Percentiles rank a stretch among this genome's conserved stretches.
Evolutionary conservation across 2,113 vertebrate genomes (phyloP).

Genomic region (Pedionomus torquatus): DNA sequence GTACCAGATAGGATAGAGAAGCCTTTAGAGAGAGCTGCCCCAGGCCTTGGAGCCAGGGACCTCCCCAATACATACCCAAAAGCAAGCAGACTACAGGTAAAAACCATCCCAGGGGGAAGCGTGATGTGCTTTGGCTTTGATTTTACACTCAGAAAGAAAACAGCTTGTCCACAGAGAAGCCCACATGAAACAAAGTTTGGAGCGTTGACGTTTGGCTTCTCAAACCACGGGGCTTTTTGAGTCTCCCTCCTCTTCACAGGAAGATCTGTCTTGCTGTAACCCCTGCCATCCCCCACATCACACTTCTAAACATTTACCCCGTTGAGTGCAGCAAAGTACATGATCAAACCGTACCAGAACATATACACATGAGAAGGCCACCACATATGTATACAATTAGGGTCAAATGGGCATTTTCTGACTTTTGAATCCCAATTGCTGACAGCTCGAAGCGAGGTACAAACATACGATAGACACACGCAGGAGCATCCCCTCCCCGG

Average conservation of each 20-base stretch:
- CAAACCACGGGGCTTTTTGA: neutral
- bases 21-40: neutral
- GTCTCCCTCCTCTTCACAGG: neutral
- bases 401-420: neutral
- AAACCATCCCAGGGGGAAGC: neutral
- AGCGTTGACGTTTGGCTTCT: neutral
- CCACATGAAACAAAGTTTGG: neutral
- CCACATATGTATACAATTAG: neutral
- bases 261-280: neutral
- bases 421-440: no score
- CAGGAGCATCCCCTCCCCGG: neutral
- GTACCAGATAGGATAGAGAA: neutral
- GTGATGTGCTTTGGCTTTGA: neutral
- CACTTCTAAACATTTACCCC: neutral
- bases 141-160: neutral
- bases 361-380: neutral
- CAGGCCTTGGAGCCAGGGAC: neutral
- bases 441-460: accelerated
- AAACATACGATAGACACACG: neutral
- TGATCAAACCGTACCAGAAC: neutral
- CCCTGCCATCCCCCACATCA: neutral
- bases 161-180: neutral
- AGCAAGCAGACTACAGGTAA: neutral
- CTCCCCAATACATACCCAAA: accelerated
- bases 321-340: accelerated